phyloP scores from a whole-genome alignment of 2,113 vertebrate genomes.

The Xiphias gladius region DNA sequence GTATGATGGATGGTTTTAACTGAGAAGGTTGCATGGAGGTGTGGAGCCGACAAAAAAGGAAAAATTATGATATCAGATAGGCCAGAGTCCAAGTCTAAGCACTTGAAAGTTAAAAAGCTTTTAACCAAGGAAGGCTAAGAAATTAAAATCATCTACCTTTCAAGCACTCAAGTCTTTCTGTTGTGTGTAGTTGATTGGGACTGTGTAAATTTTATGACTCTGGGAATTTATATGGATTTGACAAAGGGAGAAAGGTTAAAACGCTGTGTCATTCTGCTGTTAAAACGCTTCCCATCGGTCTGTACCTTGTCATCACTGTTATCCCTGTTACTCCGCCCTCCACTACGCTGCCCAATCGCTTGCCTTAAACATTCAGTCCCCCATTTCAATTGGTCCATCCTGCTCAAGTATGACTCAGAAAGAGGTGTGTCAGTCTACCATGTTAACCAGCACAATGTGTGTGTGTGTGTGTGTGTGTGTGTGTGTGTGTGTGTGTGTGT shows the following conservation, averaged over 20 bases:
- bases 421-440: slow-evolving; percentile 86
- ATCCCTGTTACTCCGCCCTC: slow-evolving; percentile 69
- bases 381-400: slow-evolving; percentile 84
- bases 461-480: slow-evolving; percentile 51
- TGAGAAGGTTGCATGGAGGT: neutral
- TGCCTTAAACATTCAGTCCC: slow-evolving; percentile 79
- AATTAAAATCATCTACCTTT: neutral
- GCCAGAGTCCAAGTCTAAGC: neutral
- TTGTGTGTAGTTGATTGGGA: slow-evolving; percentile 5
- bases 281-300: slow-evolving; percentile 67
- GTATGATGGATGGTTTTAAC: neutral
- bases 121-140: neutral
- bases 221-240: slow-evolving; percentile 1
- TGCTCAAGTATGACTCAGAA: slow-evolving; percentile 91
- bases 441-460: slow-evolving; percentile 77
- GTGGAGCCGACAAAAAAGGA: neutral
- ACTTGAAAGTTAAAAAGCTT: neutral
- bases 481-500: slow-evolving; percentile 56
- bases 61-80: neutral
- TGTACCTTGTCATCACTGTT: slow-evolving; percentile 65
- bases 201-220: neutral
- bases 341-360: slow-evolving; percentile 78
- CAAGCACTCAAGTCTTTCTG: too few relatives aligned
- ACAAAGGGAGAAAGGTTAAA: slow-evolving; percentile 11
- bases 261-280: slow-evolving; percentile 39